Evolutionary conservation across 2,113 vertebrate species (phyloP).

Genomic region (Cololabis saira): DNA sequence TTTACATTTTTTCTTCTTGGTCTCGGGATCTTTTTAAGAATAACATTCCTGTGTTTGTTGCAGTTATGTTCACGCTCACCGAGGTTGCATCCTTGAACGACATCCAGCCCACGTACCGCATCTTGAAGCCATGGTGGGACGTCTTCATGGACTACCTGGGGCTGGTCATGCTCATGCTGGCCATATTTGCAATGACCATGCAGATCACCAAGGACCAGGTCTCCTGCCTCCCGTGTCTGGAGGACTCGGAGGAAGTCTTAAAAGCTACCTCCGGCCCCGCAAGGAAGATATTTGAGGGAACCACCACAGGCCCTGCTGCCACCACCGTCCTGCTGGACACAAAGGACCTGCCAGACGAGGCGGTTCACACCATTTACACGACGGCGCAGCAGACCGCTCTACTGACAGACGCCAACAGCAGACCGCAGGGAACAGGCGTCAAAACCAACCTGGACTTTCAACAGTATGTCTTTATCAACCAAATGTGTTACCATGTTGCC

Average conservation of each 20-base stretch:
- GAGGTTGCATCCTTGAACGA: constrained; percentile 97
- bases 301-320: neutral
- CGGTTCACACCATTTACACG: constrained; percentile 47
- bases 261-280: constrained; percentile 1
- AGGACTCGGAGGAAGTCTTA: constrained; percentile 56
- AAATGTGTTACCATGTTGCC: constrained; percentile 97
- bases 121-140: constrained; percentile 99
- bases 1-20: too few relatives aligned
- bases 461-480: constrained; percentile 97
- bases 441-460: constrained; percentile 96
- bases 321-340: constrained; percentile 52
- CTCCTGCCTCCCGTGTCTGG: constrained; percentile 91
- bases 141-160: constrained; percentile 99
- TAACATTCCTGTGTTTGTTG: constrained; percentile 71
- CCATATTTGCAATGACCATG: constrained; percentile 98
- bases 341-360: constrained; percentile 63
- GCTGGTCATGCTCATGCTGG: constrained; percentile 96
- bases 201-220: constrained; percentile 98
- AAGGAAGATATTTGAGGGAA: constrained; percentile 16
- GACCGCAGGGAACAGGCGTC: constrained; percentile 84
- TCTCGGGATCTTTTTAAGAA: neutral
- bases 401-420: constrained; percentile 61
- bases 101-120: constrained; percentile 96
- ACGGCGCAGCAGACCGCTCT: constrained; percentile 46
- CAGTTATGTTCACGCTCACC: constrained; percentile 98